phyloP scores from a whole-genome alignment of 2,888 invertebrate species.

The Ormyrus pomaceus region DNA sequence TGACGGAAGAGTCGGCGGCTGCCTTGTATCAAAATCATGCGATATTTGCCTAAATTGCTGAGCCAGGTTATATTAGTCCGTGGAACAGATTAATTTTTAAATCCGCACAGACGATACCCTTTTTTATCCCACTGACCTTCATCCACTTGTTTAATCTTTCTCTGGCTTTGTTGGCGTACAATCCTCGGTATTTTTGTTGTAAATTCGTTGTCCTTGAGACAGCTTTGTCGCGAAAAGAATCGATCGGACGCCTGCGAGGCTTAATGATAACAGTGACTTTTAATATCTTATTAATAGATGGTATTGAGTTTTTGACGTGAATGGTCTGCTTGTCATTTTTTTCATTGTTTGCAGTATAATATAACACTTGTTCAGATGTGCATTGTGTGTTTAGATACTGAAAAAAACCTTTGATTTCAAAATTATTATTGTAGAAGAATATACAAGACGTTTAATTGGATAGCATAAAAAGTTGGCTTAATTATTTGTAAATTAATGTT shows the following conservation, averaged over 20 bases:
- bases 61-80: slow-evolving; percentile 9
- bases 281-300: slow-evolving; percentile 25
- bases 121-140: slow-evolving; percentile 20
- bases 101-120: neutral
- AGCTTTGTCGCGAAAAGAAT: slow-evolving; percentile 26
- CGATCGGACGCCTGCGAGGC: neutral
- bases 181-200: slow-evolving; percentile 3
- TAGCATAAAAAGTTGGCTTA: too few species aligned
- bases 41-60: slow-evolving; percentile 3
- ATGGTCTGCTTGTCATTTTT: slow-evolving; percentile 5
- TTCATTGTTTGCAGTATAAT: neutral
- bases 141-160: slow-evolving; percentile 12
- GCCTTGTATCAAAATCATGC: neutral
- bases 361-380: neutral
- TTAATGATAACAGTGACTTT: slow-evolving; percentile 37
- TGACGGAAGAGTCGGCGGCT: slow-evolving; percentile 23
- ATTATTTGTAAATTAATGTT: too few species aligned
- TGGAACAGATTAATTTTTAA: slow-evolving; percentile 40
- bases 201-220: slow-evolving; percentile 1
- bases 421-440: neutral
- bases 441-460: too few species aligned
- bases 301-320: neutral
- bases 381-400: too few species aligned
- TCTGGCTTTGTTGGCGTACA: neutral
- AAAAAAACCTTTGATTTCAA: neutral